A percentile compares a stretch with the other conserved stretches of the same genome.
These are phyloP conservation scores for Circaetus gallicus DNA, from an alignment of 2,113 vertebrate species.

Conservation along the genomic window DNA sequence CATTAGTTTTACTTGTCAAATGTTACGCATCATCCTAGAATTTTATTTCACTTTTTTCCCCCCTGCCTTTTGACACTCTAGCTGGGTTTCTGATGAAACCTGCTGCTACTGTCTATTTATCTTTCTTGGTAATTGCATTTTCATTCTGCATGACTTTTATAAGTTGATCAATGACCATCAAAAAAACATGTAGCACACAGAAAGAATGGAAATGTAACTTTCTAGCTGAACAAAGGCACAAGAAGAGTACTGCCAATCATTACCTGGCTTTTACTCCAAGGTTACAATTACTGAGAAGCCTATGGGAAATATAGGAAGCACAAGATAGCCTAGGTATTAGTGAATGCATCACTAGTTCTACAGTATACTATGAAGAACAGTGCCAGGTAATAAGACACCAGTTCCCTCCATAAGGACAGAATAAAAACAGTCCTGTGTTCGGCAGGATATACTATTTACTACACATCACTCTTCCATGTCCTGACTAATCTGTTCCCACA, in stretches of 20 bases:
- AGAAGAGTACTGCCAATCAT: not conserved
- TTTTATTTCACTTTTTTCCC: not conserved
- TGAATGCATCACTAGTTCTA: not conserved
- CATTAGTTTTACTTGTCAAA: not conserved
- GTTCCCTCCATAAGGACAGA: not conserved
- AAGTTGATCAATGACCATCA: not conserved
- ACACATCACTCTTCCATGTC: not conserved
- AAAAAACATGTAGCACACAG: not conserved
- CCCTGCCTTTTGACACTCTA: not conserved
- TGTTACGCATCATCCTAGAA: not conserved
- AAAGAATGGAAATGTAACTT: not conserved
- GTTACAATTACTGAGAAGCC: not conserved
- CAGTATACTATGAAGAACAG: not conserved
- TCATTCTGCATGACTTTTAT: not conserved
- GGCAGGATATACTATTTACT: not conserved
- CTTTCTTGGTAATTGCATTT: constrained; percentile 8
- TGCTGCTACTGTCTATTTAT: not conserved
- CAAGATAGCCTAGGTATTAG: not conserved
- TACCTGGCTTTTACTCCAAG: not conserved
- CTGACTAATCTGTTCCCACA: not conserved
- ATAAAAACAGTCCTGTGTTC: not conserved
- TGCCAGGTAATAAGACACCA: not conserved
- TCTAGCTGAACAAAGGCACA: not conserved
- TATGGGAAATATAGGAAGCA: not conserved
- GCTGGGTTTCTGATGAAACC: not conserved